Conservation (phyloP, 2,888 invertebrate genomes). For the Portevinia maculata region DNA sequence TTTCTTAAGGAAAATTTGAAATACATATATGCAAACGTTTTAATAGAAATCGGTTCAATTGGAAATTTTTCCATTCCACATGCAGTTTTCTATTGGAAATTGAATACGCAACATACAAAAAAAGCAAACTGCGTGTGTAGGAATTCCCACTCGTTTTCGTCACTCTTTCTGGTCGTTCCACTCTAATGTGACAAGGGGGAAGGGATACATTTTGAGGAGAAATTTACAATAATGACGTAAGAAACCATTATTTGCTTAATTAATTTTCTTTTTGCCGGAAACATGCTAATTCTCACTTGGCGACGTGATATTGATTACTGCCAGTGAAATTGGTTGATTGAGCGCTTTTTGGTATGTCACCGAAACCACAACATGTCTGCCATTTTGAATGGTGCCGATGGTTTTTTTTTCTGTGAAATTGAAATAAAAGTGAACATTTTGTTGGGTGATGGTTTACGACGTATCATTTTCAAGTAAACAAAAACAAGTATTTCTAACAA, state of each 20-base stretch:
- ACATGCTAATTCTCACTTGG: not conserved
- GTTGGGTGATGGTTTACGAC: not conserved
- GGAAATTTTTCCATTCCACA: slow-evolving; percentile 9
- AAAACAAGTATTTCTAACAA: too few species aligned
- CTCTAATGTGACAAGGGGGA: slow-evolving; percentile 31
- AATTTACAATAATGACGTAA: slow-evolving; percentile 53
- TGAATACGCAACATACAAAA: not conserved
- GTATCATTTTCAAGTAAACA: too few species aligned
- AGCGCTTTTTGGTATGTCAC: slow-evolving; percentile 1
- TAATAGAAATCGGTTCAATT: slow-evolving; percentile 9
- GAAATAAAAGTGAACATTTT: too few species aligned
- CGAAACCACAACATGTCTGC: slow-evolving; percentile 65
- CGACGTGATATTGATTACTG: not conserved
- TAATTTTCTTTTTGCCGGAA: not conserved
- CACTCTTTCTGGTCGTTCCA: slow-evolving; percentile 7
- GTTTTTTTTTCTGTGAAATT: slow-evolving; percentile 32
- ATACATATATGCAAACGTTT: not conserved
- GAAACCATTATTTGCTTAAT: slow-evolving; percentile 20
- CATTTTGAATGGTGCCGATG: slow-evolving; percentile 50
- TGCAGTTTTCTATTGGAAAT: slow-evolving; percentile 12
- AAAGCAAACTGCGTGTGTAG: not conserved
- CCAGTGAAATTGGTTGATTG: not conserved
- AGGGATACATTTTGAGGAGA: slow-evolving; percentile 26
- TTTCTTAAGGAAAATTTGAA: not conserved
- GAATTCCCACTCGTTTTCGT: slow-evolving; percentile 40